Conservation (phyloP, 2,797 vertebrate genomes). For the Hylomyscus alleni region DNA sequence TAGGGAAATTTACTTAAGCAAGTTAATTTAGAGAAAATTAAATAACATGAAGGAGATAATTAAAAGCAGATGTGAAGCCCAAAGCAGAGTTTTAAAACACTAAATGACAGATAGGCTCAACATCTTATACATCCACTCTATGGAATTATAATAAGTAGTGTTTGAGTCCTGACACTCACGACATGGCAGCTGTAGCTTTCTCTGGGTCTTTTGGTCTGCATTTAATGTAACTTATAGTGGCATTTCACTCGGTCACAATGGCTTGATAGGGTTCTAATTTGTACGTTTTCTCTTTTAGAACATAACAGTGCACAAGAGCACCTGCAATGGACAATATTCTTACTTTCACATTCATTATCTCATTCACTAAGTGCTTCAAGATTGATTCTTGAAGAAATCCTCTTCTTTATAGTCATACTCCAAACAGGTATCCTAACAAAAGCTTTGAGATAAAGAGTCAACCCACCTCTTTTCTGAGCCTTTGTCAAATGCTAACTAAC, state of each 20-base stretch:
- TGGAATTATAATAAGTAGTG: neutral
- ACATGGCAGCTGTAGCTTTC: neutral
- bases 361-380: neutral
- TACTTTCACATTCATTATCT: neutral
- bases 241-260: neutral
- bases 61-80: constrained; percentile 38
- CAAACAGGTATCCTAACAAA: neutral
- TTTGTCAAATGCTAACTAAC: neutral
- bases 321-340: neutral
- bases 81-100: constrained; percentile 51
- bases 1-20: constrained; percentile 49
- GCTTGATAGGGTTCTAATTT: neutral
- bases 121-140: neutral
- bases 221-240: neutral
- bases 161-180: too few species aligned
- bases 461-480: neutral
- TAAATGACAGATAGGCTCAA: neutral
- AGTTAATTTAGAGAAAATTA: constrained; percentile 66
- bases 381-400: neutral
- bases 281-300: neutral
- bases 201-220: neutral
- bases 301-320: rapidly evolving
- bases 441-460: neutral
- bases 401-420: neutral
- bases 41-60: constrained; percentile 31